Conservation (phyloP, 2,888 invertebrate genomes). For the Noctua pronuba region DNA sequence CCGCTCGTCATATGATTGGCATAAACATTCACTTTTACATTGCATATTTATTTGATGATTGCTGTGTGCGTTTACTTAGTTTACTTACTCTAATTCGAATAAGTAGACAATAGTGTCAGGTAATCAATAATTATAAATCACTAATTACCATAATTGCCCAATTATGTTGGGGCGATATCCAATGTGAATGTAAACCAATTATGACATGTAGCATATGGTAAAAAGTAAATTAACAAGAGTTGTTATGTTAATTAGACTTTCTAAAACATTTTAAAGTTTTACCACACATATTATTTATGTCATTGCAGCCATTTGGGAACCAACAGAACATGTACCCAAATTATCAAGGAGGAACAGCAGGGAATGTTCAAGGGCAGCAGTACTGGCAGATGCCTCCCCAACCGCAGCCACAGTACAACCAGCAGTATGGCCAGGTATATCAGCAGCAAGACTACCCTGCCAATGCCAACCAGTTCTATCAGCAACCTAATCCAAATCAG, state of each 20-base stretch:
- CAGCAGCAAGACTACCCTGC: conserved; percentile 80
- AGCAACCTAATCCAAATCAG: conserved; percentile 72
- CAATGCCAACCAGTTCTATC: conserved; percentile 82
- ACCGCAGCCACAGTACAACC: conserved; percentile 79
- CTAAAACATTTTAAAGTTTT: neutral
- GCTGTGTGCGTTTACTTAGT: conserved; percentile 12
- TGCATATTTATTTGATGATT: conserved; percentile 10
- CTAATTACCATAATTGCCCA: conserved; percentile 42
- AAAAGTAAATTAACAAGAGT: conserved; percentile 9
- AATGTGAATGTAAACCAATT: conserved; percentile 27
- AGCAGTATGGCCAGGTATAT: conserved; percentile 85
- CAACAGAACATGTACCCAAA: conserved; percentile 83
- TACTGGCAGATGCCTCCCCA: conserved; percentile 80
- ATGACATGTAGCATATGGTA: conserved; percentile 44
- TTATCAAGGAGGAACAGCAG: conserved; percentile 73
- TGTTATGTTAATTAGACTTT: neutral
- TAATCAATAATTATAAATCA: conserved; percentile 20
- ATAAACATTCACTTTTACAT: conserved; percentile 51
- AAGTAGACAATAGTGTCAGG: conserved; percentile 12
- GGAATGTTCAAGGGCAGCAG: conserved; percentile 71
- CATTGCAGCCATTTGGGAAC: conserved; percentile 82
- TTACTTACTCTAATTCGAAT: neutral
- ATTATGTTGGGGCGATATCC: conserved; percentile 20
- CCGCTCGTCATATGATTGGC: conserved; percentile 72
- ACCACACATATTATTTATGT: conserved; percentile 22